Evolutionary conservation across 2,797 vertebrate species (phyloP), one percentile per base, ranked within the genome.

Genomic region (Rhynchonycteris naso): DNA sequence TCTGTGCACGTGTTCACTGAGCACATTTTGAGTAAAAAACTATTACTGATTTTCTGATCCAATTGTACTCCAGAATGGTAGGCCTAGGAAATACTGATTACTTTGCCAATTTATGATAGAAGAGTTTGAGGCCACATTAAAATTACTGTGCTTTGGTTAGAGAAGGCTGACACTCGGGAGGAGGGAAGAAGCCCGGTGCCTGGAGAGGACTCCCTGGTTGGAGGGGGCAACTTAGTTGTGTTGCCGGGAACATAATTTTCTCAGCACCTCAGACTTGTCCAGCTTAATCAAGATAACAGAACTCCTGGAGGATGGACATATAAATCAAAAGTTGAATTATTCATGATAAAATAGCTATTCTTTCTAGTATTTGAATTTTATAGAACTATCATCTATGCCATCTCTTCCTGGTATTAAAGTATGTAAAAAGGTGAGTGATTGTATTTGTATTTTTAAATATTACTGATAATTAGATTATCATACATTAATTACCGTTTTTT

Each of bases 261-360:
- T 87, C 47, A 33, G 63, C 72, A 19, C 33, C 7, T 74, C 76
- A 61, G 30, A 33, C 54, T 13, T 88, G 28, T 68, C n/a, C 56
- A 47, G 26, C 28, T 69, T 94, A 80, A 87, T 83, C 75, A 91
- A 65, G 68, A 91, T 33, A 59, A 72, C 19, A 79, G 75, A 93
- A 74, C 56, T 83, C 90, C 58, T 1, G 52, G 54, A 71, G 68
- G 38, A 65, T 69, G 15, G 66, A 56, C 61, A 81, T 30, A n/a
- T 79, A 96, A 94, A 78, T 90, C 15, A 18, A 12, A 81, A 85
- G 90, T 92, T 95, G 68, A 97, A 90, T 93, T 87, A 93, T 87
- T 89, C 18, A 72, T 75, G 63, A 50, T 21, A 75, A 75, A 90
- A 28, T 79, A 43, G 66, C 30, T 76, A 15, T 43, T 83, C 38